Percentiles rank a stretch among this genome's conserved stretches.
phyloP scores from a whole-genome alignment of 1,140 invertebrate genomes.

The Cyclargus thomasi region DNA sequence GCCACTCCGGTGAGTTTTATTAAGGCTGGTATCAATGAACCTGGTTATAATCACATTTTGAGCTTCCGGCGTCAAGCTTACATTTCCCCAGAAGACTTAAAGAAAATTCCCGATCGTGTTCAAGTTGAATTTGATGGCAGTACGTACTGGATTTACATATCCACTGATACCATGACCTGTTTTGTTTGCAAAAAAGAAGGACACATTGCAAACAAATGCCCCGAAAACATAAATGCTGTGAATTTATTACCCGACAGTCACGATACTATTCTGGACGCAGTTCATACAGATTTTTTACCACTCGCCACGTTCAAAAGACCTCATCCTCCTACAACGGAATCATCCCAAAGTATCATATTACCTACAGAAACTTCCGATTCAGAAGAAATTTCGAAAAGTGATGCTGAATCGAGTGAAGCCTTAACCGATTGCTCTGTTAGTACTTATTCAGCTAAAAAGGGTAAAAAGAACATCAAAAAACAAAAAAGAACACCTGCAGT shows the following conservation, averaged over 20 bases:
- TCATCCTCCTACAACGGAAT: constrained; percentile 9
- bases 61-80: no score
- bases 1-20: no score
- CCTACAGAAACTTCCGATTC: neutral
- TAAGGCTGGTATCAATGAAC: no score
- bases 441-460: neutral
- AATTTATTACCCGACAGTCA: neutral
- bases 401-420: neutral
- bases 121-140: no score
- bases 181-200: no score
- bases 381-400: neutral
- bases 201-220: no score
- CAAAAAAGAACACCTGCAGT: neutral
- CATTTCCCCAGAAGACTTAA: no score
- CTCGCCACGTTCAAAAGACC: neutral
- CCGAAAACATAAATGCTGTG: neutral
- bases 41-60: no score
- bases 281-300: neutral
- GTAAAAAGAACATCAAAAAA: constrained; percentile 5
- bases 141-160: no score
- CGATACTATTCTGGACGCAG: neutral
- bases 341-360: neutral
- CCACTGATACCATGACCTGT: no score
- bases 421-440: neutral
- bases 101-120: no score